Evolutionary conservation across 2,113 vertebrate genomes (phyloP), one percentile per base, ranked within the genome.

Genomic region (Cololabis saira): DNA sequence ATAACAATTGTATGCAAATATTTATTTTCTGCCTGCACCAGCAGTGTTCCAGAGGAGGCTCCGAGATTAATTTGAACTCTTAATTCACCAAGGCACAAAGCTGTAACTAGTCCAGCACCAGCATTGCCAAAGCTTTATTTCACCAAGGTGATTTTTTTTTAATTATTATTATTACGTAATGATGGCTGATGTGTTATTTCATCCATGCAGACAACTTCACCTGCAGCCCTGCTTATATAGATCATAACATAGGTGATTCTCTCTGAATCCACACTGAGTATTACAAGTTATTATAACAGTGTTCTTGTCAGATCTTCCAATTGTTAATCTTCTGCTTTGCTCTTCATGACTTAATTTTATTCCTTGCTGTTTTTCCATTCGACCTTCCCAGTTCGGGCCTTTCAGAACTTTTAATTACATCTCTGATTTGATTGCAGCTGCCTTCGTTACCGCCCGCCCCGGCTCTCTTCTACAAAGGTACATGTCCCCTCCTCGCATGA

Each of bases 331-430:
- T 33, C 22, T 43, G 1, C 59, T 71, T 64, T 54, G 75, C 56
- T 78, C 51, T 62, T 64, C 40, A 45, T 62, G 48, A 75, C 65
- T 58, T 45, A n/a, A 5, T 43, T 71, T 58, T 12, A 63, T 70
- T 65, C 54, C 9, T 56, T 8, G 6, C 12, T n/a, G 18, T 74
- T 81, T 74, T 78, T 76, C 44, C 44, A 8, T 37, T 43, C 70
- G 81, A 88, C 80, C 80, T 87, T 81, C 72, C 50, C 27, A 15
- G 30, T 56, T 76, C 15, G 12, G 50, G 66, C 43, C 44, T 49
- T 61, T 77, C 68, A 79, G 67, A 83, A 77, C 64, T 78, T 83
- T 85, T 87, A 86, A 90, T 87, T 78, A 81, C 0, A 11, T 63
- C 71, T 82, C 71, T 68, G 76, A 78, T 82, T 81, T 83, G 74